Conservation (phyloP, 2,797 vertebrate species). For the Acanthornis magna region DNA sequence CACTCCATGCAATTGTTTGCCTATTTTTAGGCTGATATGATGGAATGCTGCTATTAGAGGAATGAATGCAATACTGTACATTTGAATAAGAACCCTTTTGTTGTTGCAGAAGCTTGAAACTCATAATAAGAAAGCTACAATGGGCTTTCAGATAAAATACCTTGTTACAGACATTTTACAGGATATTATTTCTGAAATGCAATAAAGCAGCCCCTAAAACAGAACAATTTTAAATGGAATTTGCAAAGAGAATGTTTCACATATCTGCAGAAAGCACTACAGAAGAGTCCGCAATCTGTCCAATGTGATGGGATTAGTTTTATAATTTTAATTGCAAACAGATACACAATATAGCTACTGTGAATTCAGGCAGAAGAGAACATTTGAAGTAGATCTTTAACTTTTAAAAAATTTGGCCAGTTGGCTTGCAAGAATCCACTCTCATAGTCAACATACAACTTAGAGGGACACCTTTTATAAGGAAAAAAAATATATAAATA, state of each 20-base stretch:
- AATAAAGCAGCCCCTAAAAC: conserved; percentile 13
- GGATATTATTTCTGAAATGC: conserved; percentile 53
- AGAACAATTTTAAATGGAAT: neutral
- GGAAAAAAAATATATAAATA: neutral
- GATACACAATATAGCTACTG: neutral
- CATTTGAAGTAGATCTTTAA: neutral
- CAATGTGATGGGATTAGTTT: neutral
- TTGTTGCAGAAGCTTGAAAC: conserved; percentile 50
- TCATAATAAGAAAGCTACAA: conserved; percentile 56
- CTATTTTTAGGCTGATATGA: conserved; percentile 69
- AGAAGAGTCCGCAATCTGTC: neutral
- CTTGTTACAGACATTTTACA: conserved; percentile 38
- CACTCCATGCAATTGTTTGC: conserved; percentile 52
- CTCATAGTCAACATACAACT: neutral
- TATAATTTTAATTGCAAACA: neutral
- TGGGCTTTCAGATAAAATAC: conserved; percentile 53
- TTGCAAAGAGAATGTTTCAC: conserved; percentile 16
- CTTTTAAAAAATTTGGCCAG: neutral
- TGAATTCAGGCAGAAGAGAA: neutral
- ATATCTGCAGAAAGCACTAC: neutral
- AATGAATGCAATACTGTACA: conserved; percentile 54
- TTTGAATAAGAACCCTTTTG: conserved; percentile 68
- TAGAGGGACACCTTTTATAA: neutral
- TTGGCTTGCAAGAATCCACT: neutral
- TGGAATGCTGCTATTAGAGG: conserved; percentile 64